Conservation (phyloP, 2,113 vertebrate genomes). For the Myrmecobius fasciatus region DNA sequence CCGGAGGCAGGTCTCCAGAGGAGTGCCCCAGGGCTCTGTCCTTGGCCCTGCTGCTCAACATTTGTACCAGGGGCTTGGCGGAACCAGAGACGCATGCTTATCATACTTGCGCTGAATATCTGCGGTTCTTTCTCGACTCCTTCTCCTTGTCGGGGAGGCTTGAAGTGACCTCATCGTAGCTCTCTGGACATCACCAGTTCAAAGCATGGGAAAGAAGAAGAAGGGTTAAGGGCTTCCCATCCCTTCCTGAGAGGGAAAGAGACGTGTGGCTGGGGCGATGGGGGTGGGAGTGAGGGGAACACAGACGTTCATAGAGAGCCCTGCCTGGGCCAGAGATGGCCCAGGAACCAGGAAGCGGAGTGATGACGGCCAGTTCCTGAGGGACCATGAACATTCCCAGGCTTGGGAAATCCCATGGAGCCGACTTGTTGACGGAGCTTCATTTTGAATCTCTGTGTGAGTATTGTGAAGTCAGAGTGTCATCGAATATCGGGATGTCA, state of each 20-base stretch:
- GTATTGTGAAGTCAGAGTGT: not conserved
- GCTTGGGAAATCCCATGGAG: not conserved
- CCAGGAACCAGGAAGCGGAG: not conserved
- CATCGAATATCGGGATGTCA: not conserved
- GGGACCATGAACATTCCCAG: not conserved
- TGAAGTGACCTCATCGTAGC: not conserved
- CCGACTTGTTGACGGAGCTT: not conserved
- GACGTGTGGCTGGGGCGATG: not conserved
- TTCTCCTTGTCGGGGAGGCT: not conserved
- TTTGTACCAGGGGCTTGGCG: not conserved
- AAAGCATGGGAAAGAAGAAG: not conserved
- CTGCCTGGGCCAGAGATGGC: not conserved
- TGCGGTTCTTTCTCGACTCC: conserved; percentile 27
- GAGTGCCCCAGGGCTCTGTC: fast-evolving
- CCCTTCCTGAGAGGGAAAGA: not conserved
- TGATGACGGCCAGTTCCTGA: too few relatives aligned
- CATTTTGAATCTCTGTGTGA: not conserved
- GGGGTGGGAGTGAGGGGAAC: not conserved
- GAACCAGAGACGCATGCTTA: not conserved
- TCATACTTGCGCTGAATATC: conserved; percentile 40
- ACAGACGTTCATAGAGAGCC: not conserved
- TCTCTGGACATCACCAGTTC: conserved; percentile 27
- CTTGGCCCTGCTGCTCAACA: not conserved
- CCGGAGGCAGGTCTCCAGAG: fast-evolving
- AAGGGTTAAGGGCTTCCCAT: not conserved